Percentiles rank a stretch among this genome's conserved stretches.
These are phyloP conservation scores for Apocheima hispidaria DNA, from an alignment of 2,888 invertebrate genomes.

Conservation along the genomic window DNA sequence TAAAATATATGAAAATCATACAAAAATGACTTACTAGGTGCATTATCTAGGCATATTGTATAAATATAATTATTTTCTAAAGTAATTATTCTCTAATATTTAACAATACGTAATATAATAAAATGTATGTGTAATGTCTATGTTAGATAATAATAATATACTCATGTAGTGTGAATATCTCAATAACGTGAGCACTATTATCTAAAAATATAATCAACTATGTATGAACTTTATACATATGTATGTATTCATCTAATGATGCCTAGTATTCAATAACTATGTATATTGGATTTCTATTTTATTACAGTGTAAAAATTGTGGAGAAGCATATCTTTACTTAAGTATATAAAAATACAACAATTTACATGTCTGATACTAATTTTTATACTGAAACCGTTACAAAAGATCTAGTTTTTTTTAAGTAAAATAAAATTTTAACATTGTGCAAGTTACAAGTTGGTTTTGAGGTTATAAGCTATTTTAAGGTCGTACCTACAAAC, in stretches of 20 bases:
- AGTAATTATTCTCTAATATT: too few relatives aligned
- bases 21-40: constrained; percentile 47
- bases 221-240: constrained; percentile 1
- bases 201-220: constrained; percentile 20
- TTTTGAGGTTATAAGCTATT: too few relatives aligned
- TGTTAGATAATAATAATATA: constrained; percentile 36
- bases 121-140: constrained; percentile 29
- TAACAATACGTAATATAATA: constrained; percentile 41
- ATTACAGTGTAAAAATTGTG: constrained; percentile 1
- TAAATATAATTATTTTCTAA: constrained; percentile 28
- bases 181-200: constrained; percentile 37
- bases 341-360: constrained; percentile 8
- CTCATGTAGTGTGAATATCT: constrained; percentile 31
- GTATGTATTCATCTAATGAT: constrained; percentile 15
- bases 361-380: not conserved
- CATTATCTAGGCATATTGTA: constrained; percentile 40
- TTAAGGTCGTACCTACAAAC: not conserved
- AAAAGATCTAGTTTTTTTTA: not conserved
- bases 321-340: not conserved
- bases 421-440: not conserved
- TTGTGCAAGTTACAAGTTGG: not conserved
- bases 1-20: constrained; percentile 37
- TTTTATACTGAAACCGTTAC: not conserved
- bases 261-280: constrained; percentile 9
- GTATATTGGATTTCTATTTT: constrained; percentile 1